Percentiles rank a stretch among this genome's conserved stretches.
phyloP scores from a whole-genome alignment of 2,797 vertebrate species.

The Lepilemur septentrionalis region DNA sequence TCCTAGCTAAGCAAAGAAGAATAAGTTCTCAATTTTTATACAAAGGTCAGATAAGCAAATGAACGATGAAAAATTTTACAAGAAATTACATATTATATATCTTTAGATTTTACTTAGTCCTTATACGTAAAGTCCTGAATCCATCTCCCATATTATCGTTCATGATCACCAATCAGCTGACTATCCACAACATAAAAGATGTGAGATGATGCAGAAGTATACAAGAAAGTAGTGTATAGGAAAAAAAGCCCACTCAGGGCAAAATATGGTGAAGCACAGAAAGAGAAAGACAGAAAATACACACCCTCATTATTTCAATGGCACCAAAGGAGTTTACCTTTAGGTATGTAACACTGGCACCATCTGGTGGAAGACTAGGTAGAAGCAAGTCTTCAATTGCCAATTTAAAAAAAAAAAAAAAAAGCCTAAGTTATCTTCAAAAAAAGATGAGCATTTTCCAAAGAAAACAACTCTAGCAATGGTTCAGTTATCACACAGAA shows the following conservation, averaged over 20 bases:
- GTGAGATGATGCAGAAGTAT: neutral
- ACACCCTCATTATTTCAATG: neutral
- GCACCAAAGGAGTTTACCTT: neutral
- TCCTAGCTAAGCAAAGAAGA: slow-evolving; percentile 1
- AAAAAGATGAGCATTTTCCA: slow-evolving; percentile 26
- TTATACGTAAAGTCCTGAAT: neutral
- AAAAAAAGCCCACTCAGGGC: neutral
- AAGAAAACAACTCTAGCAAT: neutral
- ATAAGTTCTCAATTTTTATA: neutral
- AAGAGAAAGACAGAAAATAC: neutral
- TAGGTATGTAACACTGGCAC: slow-evolving; percentile 80
- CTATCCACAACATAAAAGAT: neutral
- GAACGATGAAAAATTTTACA: neutral
- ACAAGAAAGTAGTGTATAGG: neutral
- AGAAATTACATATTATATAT: neutral
- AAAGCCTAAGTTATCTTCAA: neutral
- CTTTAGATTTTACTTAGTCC: neutral
- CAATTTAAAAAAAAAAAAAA: neutral
- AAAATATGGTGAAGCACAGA: neutral
- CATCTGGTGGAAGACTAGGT: slow-evolving; percentile 82
- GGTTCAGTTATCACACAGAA: neutral
- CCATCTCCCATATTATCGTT: neutral
- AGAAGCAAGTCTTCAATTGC: neutral
- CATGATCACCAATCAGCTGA: neutral
- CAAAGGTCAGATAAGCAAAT: slow-evolving; percentile 15